Conservation (phyloP, 2,113 vertebrate genomes). For the Burhinus bistriatus region DNA sequence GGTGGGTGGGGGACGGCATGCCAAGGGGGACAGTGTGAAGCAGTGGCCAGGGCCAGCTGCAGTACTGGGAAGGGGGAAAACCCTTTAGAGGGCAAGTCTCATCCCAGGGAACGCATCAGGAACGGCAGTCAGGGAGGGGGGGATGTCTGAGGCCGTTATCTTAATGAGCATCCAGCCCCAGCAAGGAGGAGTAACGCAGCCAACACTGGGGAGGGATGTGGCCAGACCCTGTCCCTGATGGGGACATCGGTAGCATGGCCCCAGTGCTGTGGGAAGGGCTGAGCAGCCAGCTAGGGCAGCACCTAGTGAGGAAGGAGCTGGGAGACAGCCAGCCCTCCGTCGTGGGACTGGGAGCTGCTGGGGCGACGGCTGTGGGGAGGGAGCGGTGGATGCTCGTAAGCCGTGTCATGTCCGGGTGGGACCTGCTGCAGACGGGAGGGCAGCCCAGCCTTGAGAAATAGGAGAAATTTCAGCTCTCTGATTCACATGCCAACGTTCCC, state of each 20-base stretch:
- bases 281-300: not conserved
- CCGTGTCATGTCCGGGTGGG: not conserved
- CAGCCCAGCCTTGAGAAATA: not conserved
- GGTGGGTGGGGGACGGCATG: not conserved
- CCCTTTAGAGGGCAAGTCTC: not conserved
- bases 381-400: accelerated
- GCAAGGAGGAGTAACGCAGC: not conserved
- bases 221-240: not conserved
- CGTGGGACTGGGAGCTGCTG: not conserved
- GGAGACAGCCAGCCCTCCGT: not conserved
- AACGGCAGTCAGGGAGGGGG: not conserved
- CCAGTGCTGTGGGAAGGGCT: not conserved
- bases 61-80: not conserved
- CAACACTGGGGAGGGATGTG: accelerated
- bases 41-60: not conserved
- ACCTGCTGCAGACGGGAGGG: not conserved
- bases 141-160: not conserved
- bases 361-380: not conserved
- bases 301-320: accelerated
- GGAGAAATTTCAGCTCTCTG: not conserved
- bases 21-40: not conserved
- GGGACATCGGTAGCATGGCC: too few species aligned
- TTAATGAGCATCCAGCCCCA: not conserved
- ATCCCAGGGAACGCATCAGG: not conserved
- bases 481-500: not conserved